A percentile compares a stretch with the other conserved stretches of the same genome.
Evolutionary conservation across 2,888 invertebrate species (phyloP).

Genomic region (Merodon equestris): DNA sequence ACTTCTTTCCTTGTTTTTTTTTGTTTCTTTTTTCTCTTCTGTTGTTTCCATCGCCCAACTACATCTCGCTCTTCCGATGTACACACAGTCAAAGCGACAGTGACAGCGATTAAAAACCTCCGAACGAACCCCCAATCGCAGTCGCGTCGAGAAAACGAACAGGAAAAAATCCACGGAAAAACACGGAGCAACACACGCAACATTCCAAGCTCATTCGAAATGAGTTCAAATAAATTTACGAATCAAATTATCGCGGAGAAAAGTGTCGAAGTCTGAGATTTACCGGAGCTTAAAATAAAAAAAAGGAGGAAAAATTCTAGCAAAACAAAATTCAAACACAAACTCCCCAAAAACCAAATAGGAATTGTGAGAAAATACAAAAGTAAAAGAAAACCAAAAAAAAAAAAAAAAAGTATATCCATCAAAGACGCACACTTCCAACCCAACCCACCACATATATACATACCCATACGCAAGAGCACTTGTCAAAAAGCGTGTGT

Average conservation of each 20-base stretch:
- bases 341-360: constrained; percentile 33
- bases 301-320: constrained; percentile 47
- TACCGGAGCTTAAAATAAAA: neutral
- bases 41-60: no score
- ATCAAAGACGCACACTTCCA: no score
- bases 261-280: constrained; percentile 36
- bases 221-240: constrained; percentile 27
- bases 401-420: no score
- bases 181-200: constrained; percentile 19
- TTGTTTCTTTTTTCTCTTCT: neutral
- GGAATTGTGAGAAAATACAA: constrained; percentile 8
- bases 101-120: no score
- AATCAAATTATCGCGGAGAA: constrained; percentile 37
- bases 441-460: constrained; percentile 18
- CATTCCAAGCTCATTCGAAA: constrained; percentile 23
- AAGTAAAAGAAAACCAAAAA: no score
- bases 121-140: no score
- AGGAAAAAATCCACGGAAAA: constrained; percentile 10
- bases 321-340: constrained; percentile 67
- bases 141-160: neutral
- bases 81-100: neutral
- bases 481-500: constrained; percentile 59
- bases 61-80: no score
- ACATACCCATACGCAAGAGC: constrained; percentile 22
- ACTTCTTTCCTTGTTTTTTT: neutral